Percentiles rank a stretch among this genome's conserved stretches.
Conservation (phyloP, 2,888 invertebrate genomes). For the Ormyrus pomaceus region DNA sequence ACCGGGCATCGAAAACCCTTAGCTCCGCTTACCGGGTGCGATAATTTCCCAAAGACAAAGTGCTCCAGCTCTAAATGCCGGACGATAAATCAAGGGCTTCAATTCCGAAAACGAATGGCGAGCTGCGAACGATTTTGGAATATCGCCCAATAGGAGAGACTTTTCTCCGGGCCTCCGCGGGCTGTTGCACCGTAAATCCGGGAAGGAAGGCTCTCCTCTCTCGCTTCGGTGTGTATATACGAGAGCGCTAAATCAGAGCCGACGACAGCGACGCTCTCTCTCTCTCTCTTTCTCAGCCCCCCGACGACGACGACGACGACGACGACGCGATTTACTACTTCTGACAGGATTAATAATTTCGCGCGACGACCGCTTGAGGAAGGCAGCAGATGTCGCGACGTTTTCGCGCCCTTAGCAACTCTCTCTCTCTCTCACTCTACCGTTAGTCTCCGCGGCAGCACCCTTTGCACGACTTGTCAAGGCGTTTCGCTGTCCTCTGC, state of each 20-base stretch:
- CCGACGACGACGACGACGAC: neutral
- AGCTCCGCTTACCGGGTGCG: neutral
- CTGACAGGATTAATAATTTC: constrained; percentile 73
- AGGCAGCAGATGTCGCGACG: constrained; percentile 73
- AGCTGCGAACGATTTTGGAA: constrained; percentile 18
- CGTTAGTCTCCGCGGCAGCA: too few species aligned
- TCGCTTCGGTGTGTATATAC: constrained; percentile 44
- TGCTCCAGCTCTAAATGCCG: constrained; percentile 24
- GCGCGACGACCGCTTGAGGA: constrained; percentile 49
- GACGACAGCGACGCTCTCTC: constrained; percentile 60
- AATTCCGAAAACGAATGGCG: constrained; percentile 15
- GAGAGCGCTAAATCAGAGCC: constrained; percentile 70
- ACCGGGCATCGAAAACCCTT: constrained; percentile 23
- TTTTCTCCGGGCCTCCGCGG: constrained; percentile 13
- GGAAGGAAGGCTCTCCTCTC: constrained; percentile 58
- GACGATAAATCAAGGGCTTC: constrained; percentile 32
- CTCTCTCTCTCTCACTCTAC: neutral
- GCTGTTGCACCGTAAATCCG: constrained; percentile 14
- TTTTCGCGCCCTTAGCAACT: constrained; percentile 60
- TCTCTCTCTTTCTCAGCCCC: constrained; percentile 41
- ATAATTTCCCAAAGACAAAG: constrained; percentile 47
- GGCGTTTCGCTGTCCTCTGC: too few species aligned
- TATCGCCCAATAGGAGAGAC: constrained; percentile 23
- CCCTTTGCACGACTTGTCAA: too few species aligned
- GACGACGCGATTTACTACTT: constrained; percentile 71